Base-by-base conservation (phyloP, 2,113 vertebrate genomes). In the Okapia johnstoni region DNA sequence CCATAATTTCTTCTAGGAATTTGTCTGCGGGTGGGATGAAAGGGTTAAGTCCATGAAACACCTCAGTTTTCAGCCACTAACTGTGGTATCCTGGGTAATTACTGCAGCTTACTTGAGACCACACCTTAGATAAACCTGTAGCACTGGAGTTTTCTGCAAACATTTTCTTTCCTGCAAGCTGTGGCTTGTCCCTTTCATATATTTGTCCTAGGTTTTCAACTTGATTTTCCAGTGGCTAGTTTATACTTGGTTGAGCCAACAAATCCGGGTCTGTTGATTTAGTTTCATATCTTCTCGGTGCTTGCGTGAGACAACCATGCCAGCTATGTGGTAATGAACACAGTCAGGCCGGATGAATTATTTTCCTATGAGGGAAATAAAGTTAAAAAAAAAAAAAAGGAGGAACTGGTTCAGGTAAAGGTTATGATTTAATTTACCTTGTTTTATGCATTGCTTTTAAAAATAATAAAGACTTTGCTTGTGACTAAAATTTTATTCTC, bases 61-160 rank as follows among this genome's bases (percentile, higher is more conserved):
- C 98, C 98, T 98, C 94, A 97, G 97, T 98, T 99, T 98, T 98
- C 98, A 99, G 98, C 98, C 98, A 98, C 98, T 97, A 98, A 98
- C 98, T 97, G 98, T 97, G 98, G 98, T 99, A 99, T 99, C 99
- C 98, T 99, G 98, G 99, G 98, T 99, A 99, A 99, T 99, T 99
- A 99, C 99, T 98, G 98, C 97, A 99, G 99, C 99, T 99, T 99
- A 99, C 99, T 99, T 98, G 98, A 99, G 99, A 99, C 99, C 99
- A 99, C 99, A 99, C 99, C 99, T 99, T 99, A 99, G 99, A 99
- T 99, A 99, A 99, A 99, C 99, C 99, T 99, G 99, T 99, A 99
- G 99, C 99, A 99, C 99, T 98, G 98, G 98, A 97, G 83, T 99
- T 99, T 99, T 99, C 99, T 99, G 98, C 99, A 99, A 99, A 99